Evolutionary conservation across 2,888 invertebrate genomes (phyloP).

Genomic region (Anoplius nigerrimus): DNA sequence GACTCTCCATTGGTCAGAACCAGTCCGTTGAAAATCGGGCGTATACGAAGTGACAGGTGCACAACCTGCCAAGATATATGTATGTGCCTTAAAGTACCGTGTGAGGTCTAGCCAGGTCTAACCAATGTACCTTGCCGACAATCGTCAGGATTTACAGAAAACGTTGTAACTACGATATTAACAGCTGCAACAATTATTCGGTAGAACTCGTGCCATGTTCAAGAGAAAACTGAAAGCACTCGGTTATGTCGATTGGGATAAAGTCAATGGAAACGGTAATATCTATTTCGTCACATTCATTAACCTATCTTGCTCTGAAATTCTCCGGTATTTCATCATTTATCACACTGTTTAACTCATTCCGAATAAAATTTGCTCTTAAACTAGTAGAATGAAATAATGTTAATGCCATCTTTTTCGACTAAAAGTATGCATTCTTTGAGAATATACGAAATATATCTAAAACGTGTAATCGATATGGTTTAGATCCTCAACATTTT

Average conservation of each 20-base stretch:
- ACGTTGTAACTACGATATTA: neutral
- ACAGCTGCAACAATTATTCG: neutral
- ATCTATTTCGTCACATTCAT: conserved; percentile 4
- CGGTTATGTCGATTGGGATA: conserved; percentile 85
- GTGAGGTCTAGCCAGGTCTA: too few relatives aligned
- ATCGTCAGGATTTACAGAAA: too few relatives aligned
- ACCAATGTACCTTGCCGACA: too few relatives aligned
- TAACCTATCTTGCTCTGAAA: neutral
- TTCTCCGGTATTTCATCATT: conserved; percentile 21
- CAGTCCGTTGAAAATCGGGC: too few relatives aligned
- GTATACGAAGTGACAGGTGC: too few relatives aligned
- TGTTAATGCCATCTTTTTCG: too few relatives aligned
- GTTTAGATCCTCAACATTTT: conserved; percentile 86
- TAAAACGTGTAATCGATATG: neutral
- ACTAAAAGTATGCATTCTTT: too few relatives aligned
- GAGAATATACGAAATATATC: conserved; percentile 10
- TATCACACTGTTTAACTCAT: neutral
- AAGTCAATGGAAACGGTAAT: conserved; percentile 87
- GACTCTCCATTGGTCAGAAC: too few relatives aligned
- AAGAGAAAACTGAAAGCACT: conserved; percentile 86
- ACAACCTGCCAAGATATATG: too few relatives aligned
- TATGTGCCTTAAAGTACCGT: too few relatives aligned
- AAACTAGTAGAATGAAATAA: too few relatives aligned
- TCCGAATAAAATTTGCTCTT: too few relatives aligned
- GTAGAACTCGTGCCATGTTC: conserved; percentile 78